phyloP scores from a whole-genome alignment of 2,113 vertebrate species.

The Xiphias gladius region DNA sequence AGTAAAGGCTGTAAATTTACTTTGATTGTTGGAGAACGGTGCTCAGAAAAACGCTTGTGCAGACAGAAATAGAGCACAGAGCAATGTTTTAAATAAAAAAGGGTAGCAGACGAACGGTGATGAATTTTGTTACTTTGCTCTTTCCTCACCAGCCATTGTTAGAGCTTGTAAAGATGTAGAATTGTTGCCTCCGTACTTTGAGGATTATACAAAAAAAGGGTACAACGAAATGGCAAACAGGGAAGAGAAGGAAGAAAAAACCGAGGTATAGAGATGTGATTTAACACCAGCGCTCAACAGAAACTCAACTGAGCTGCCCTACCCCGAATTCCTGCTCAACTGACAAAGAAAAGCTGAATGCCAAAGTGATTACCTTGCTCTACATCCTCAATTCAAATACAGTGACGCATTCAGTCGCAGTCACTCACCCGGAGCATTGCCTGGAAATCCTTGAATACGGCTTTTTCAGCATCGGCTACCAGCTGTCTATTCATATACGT shows the following conservation, averaged over 20 bases:
- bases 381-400: neutral
- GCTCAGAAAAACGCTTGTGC: too few species aligned
- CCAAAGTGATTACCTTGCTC: neutral
- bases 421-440: neutral
- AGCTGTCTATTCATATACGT: too few species aligned
- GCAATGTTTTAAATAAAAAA: neutral
- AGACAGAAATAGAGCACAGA: neutral
- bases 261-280: too few species aligned
- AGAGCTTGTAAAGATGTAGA: too few species aligned
- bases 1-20: neutral
- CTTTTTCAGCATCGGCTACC: too few species aligned
- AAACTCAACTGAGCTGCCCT: neutral
- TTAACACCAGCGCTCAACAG: neutral
- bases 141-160: too few species aligned
- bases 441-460: too few species aligned
- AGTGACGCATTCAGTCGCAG: neutral
- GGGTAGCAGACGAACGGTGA: neutral
- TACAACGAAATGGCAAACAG: neutral
- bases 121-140: too few species aligned
- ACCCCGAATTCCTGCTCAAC: neutral
- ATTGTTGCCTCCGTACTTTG: too few species aligned
- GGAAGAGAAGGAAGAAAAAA: too few species aligned
- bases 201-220: too few species aligned
- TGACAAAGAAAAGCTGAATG: neutral
- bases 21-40: neutral